phyloP scores from a whole-genome alignment of 2,797 vertebrate genomes.

The Clarias laeviceps region DNA sequence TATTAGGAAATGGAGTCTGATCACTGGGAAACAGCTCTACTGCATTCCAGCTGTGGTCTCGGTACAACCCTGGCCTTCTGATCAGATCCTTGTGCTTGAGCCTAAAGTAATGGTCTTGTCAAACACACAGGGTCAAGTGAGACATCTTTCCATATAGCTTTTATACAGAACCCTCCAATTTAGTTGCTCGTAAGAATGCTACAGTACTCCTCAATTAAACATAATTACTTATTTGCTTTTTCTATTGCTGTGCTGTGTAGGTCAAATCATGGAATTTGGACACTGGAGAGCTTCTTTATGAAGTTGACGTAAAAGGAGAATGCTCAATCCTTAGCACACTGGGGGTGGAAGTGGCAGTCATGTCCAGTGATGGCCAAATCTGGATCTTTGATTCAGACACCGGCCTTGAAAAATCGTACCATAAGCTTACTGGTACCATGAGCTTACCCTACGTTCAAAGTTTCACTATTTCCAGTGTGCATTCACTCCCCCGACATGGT shows the following conservation, averaged over 20 bases:
- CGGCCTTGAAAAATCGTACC: constrained; percentile 49
- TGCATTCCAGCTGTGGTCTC: constrained; percentile 64
- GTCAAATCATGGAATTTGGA: constrained; percentile 74
- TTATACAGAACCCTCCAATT: neutral
- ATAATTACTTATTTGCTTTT: neutral
- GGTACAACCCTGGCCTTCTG: constrained; percentile 32
- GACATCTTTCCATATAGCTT: neutral
- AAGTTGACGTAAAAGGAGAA: constrained; percentile 44
- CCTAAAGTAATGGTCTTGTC: constrained; percentile 64
- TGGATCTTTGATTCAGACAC: constrained; percentile 62
- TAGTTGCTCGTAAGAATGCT: neutral
- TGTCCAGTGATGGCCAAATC: constrained; percentile 63
- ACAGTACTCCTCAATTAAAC: neutral
- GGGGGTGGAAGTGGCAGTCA: constrained; percentile 62
- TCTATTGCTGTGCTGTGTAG: constrained; percentile 60
- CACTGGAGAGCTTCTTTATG: constrained; percentile 65
- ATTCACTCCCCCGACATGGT: constrained; percentile 63
- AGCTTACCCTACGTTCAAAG: constrained; percentile 40
- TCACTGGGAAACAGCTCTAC: constrained; percentile 71
- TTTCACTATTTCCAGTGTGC: constrained; percentile 54
- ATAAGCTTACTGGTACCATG: constrained; percentile 52
- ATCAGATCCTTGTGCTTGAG: constrained; percentile 60
- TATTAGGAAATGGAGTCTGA: constrained; percentile 74
- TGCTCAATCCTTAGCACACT: constrained; percentile 66
- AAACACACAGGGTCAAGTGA: constrained; percentile 73